These are phyloP conservation scores for Myotis myotis DNA, from an alignment of 2,797 vertebrate species.

Conservation along the genomic window DNA sequence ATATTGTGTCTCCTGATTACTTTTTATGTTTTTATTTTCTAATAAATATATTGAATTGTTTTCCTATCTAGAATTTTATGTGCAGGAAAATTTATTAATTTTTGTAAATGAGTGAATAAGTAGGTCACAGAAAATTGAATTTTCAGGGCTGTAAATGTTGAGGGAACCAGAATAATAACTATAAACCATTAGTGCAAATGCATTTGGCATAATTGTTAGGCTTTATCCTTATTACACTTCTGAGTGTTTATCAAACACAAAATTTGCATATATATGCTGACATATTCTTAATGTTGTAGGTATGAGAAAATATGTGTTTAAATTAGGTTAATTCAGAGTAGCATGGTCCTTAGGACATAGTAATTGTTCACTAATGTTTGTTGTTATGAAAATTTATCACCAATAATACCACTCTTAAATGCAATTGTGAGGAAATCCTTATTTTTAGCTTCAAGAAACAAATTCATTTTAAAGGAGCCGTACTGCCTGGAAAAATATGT, in stretches of 20 bases:
- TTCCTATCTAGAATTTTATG: background rate
- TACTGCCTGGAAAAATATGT: constrained; percentile 66
- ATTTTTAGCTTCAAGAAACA: constrained; percentile 67
- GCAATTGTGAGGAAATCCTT: background rate
- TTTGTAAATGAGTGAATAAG: background rate
- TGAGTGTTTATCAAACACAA: background rate
- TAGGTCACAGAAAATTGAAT: background rate
- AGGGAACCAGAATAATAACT: background rate
- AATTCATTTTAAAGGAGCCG: constrained; percentile 51
- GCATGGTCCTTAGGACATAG: background rate
- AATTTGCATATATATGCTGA: background rate
- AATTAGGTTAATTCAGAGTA: background rate
- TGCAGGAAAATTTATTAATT: background rate
- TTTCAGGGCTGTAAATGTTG: background rate
- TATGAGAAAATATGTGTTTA: background rate
- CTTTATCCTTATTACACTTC: background rate
- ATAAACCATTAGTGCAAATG: background rate
- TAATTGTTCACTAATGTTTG: background rate
- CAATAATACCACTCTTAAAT: background rate
- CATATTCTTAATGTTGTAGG: background rate
- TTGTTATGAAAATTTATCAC: background rate
- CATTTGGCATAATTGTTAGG: background rate
- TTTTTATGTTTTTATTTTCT: constrained; percentile 23
- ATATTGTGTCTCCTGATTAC: background rate
- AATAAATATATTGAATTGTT: background rate